A percentile compares a stretch with the other conserved stretches of the same genome.
Evolutionary conservation across 2,888 invertebrate genomes (phyloP).

Genomic region (Xanthorhoe designata): DNA sequence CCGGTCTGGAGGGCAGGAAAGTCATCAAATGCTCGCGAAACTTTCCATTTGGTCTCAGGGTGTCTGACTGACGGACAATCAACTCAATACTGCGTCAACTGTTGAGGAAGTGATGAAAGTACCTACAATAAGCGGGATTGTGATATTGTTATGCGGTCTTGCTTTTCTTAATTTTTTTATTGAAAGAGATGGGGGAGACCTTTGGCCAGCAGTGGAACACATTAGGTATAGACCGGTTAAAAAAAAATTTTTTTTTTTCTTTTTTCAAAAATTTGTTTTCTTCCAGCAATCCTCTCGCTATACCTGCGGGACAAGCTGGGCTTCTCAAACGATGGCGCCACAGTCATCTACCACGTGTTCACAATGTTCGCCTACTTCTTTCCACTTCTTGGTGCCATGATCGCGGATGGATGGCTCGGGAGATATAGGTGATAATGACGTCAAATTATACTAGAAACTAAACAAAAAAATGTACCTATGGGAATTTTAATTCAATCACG

Average conservation of each 20-base stretch:
- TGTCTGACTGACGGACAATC: constrained; percentile 12
- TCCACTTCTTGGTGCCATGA: constrained; percentile 95
- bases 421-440: constrained; percentile 91
- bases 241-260: no score
- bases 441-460: no score
- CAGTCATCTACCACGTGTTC: constrained; percentile 95
- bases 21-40: constrained; percentile 2
- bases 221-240: no score
- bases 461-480: neutral
- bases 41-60: constrained; percentile 17
- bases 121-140: neutral
- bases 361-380: constrained; percentile 96
- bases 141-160: neutral
- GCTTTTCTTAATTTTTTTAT: no score
- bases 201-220: no score
- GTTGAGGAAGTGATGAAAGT: constrained; percentile 6
- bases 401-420: constrained; percentile 97
- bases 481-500: no score
- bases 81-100: constrained; percentile 5
- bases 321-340: constrained; percentile 90
- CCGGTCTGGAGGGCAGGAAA: constrained; percentile 14
- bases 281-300: constrained; percentile 95
- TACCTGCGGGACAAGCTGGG: constrained; percentile 93
- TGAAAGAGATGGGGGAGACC: no score
- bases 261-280: no score